Base-by-base conservation (phyloP, 2,888 invertebrate genomes). In the Terebella lapidaria region DNA sequence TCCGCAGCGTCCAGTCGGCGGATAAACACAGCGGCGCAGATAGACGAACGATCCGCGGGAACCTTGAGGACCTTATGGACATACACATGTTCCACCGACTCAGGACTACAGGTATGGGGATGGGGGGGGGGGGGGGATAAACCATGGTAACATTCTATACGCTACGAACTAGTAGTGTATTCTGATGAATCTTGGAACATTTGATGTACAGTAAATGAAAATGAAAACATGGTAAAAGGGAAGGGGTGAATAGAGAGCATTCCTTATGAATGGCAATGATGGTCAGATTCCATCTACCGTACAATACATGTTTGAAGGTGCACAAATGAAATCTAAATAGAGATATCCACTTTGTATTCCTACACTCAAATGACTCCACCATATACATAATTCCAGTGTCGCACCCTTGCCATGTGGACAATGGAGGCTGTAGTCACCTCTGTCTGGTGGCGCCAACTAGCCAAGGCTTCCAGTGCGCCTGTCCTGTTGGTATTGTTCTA, bases 21-120 rank as follows among this genome's bases (percentile, higher is more conserved):
- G 89, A 77, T 66, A 80, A 80, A 60, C 66, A 71, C 30, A 72
- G 72, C n/a, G 81, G 81, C 2, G 60, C 66, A 2, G 66, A 72
- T 20, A 65, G 71, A n/a, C 67, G 70, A n/a, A 70, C 70, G 2
- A 86, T 93, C 1, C 89, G 90, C 73, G 87, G 88, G n/a, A 87
- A 89, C 61, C 84, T 91, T 28, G 89, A 89, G 73, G 90, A 90
- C 66, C 92, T 93, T 0, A 93, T 93, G 92, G 93, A 93, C 77
- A 88, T 94, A 56, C 91, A 90, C 75, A 75, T 79, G 57, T 76
- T 79, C 58, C 79, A 81, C 67, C 72, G 79, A 28, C 65, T 73
- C 35, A 67, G 80, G 59, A 73, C 74, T 2, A 57, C 68, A 85
- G 71, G 80, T 78, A 62, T 63, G 51, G 25, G 47, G 2, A 15